A percentile compares a stretch with the other conserved stretches of the same genome.
These are phyloP conservation scores for Parambassis ranga DNA, from an alignment of 2,797 vertebrate genomes.

Conservation along the genomic window DNA sequence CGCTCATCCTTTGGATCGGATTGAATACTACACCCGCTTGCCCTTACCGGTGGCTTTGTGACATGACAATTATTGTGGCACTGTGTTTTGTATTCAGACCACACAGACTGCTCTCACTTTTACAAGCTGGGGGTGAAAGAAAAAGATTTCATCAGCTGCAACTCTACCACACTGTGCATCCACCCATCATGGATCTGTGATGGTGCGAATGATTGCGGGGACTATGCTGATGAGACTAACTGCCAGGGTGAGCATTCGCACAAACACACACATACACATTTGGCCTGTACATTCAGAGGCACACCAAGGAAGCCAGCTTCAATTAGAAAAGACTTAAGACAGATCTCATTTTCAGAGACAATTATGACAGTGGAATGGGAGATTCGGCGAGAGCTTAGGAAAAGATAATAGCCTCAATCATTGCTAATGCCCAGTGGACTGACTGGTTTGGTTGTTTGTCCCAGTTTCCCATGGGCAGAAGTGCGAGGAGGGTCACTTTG, in stretches of 20 bases:
- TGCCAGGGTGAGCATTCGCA: conserved; percentile 82
- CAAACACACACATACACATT: background rate
- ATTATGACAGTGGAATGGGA: conserved; percentile 39
- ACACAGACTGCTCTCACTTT: conserved; percentile 91
- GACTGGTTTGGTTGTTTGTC: conserved; percentile 59
- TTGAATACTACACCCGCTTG: background rate
- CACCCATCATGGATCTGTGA: conserved; percentile 96
- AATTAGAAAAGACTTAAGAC: conserved; percentile 50
- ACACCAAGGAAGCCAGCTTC: conserved; percentile 30
- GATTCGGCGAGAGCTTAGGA: conserved; percentile 45
- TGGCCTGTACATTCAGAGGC: conserved; percentile 8
- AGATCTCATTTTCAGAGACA: conserved; percentile 42
- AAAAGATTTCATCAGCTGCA: conserved; percentile 92
- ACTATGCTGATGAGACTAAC: conserved; percentile 94
- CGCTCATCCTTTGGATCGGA: background rate
- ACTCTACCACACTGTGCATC: conserved; percentile 95
- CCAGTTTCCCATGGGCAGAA: conserved; percentile 91
- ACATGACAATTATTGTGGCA: conserved; percentile 24
- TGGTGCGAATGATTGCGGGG: conserved; percentile 96
- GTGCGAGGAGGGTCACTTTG: conserved; percentile 98
- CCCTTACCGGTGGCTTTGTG: conserved; percentile 5
- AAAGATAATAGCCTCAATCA: conserved; percentile 52
- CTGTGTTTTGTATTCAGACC: conserved; percentile 81
- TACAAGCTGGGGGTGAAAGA: conserved; percentile 94
- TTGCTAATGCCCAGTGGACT: conserved; percentile 9